Evolutionary conservation across 2,797 vertebrate genomes (phyloP).

Genomic region (Thripadectes ignobilis): DNA sequence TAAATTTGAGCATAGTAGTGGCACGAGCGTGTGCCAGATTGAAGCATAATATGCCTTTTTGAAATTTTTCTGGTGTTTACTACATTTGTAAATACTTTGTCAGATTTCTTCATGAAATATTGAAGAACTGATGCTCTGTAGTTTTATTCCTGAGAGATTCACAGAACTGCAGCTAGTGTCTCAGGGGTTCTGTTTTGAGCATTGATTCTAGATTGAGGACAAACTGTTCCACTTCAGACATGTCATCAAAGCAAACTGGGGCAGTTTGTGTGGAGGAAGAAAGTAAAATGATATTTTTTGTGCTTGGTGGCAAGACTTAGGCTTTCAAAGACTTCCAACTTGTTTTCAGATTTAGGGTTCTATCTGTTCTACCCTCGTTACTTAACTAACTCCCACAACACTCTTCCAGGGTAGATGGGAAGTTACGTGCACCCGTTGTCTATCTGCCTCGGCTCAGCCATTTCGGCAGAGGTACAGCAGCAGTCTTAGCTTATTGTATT

Average conservation of each 20-base stretch:
- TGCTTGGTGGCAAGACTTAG: background rate
- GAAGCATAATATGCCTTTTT: background rate
- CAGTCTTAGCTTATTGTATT: background rate
- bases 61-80: background rate
- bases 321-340: background rate
- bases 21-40: accelerated
- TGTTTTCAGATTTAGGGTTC: background rate
- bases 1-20: background rate
- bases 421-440: accelerated
- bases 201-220: constrained; percentile 12
- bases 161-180: background rate
- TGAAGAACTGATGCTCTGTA: constrained; percentile 23
- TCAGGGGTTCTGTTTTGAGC: background rate
- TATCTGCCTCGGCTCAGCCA: background rate
- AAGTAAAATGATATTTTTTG: background rate
- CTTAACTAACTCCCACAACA: background rate
- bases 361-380: background rate
- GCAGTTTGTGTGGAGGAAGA: background rate
- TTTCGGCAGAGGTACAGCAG: background rate
- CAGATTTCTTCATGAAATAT: constrained; percentile 54
- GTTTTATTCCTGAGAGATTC: background rate
- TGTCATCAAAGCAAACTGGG: constrained; percentile 61
- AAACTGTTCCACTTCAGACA: constrained; percentile 29
- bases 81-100: constrained; percentile 40
- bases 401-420: background rate